A percentile compares a stretch with the other conserved stretches of the same genome.
These are phyloP conservation scores for Arion vulgaris DNA, from an alignment of 1,140 invertebrate genomes.

Conservation along the genomic window DNA sequence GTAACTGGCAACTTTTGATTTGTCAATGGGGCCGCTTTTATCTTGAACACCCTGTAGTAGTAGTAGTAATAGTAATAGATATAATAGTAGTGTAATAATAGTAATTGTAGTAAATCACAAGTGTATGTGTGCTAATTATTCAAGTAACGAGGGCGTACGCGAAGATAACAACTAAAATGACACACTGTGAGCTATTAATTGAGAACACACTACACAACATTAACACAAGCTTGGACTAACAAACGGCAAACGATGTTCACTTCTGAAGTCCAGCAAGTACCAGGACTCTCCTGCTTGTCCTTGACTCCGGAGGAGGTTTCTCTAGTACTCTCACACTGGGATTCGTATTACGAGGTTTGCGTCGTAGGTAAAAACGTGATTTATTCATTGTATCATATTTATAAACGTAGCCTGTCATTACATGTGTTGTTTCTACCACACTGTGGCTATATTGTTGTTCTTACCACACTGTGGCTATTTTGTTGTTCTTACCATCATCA, in stretches of 20 bases:
- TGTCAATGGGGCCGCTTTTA: too few relatives aligned
- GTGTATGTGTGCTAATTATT: too few relatives aligned
- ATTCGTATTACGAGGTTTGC: conserved; percentile 32
- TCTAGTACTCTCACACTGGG: conserved; percentile 36
- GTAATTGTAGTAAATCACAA: too few relatives aligned
- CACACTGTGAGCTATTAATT: too few relatives aligned
- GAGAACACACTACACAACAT: too few relatives aligned
- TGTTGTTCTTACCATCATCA: too few relatives aligned
- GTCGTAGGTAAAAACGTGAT: not conserved
- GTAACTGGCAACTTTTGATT: too few relatives aligned
- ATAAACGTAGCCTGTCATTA: not conserved
- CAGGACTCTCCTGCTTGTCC: not conserved
- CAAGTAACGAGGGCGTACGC: too few relatives aligned
- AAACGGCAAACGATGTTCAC: not conserved
- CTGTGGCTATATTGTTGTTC: not conserved
- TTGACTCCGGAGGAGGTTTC: conserved; percentile 7
- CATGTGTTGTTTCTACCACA: not conserved
- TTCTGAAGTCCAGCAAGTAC: not conserved
- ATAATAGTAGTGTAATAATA: too few relatives aligned
- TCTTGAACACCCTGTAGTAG: too few relatives aligned
- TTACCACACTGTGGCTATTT: not conserved
- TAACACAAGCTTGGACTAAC: not conserved
- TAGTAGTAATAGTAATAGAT: too few relatives aligned
- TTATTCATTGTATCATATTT: not conserved
- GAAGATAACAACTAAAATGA: too few relatives aligned